Conservation (phyloP, 2,113 vertebrate species). For the Ibidorhyncha struthersii region DNA sequence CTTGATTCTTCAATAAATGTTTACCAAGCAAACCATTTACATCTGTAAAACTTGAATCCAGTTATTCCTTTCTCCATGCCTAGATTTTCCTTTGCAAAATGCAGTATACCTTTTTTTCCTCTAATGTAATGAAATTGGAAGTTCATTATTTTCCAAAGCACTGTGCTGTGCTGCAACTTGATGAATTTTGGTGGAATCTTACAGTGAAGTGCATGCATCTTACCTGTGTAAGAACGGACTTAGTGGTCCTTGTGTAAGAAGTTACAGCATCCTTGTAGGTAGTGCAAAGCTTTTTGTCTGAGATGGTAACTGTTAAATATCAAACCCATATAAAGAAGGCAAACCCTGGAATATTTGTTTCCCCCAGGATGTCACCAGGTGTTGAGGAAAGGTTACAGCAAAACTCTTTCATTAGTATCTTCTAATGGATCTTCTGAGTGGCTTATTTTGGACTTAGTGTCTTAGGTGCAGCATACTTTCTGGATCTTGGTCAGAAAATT, state of each 20-base stretch:
- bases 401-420: not conserved
- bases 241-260: not conserved
- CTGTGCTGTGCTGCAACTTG: not conserved
- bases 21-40: not conserved
- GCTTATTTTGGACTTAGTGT: not conserved
- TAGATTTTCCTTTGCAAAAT: not conserved
- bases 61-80: not conserved
- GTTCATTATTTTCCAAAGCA: not conserved
- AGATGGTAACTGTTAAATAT: not conserved
- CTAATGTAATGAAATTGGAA: not conserved
- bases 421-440: not conserved
- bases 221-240: not conserved
- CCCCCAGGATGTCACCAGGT: not conserved
- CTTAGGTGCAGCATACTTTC: not conserved
- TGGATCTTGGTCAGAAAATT: not conserved
- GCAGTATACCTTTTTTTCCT: not conserved
- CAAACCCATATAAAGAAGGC: not conserved
- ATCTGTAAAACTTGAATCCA: not conserved
- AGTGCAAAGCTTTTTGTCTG: not conserved
- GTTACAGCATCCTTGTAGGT: not conserved
- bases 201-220: not conserved
- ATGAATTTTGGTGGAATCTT: not conserved
- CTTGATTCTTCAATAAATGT: not conserved
- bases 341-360: not conserved
- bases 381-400: not conserved